Conservation (phyloP, 2,113 vertebrate species). For the Pangasianodon hypophthalmus region DNA sequence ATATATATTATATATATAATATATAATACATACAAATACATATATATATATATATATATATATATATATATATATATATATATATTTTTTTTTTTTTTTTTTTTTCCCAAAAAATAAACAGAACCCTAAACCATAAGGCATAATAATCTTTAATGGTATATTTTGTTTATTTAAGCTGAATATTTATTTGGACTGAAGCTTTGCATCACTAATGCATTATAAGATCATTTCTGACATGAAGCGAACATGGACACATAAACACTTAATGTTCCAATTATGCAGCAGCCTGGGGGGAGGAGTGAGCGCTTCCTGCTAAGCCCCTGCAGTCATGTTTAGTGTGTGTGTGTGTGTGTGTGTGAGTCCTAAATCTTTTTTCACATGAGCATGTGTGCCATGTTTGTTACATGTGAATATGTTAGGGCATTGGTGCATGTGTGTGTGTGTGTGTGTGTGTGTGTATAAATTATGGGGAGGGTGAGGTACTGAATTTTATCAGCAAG, state of each 20-base stretch:
- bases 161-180: not conserved
- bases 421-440: conserved; percentile 59
- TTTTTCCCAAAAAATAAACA: not conserved
- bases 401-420: conserved; percentile 61
- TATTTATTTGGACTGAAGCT: not conserved
- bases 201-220: conserved; percentile 19
- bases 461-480: not conserved
- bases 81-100: not conserved
- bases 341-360: conserved; percentile 51
- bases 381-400: conserved; percentile 69
- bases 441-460: conserved; percentile 66
- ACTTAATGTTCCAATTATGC: conserved; percentile 78
- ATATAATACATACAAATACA: no score
- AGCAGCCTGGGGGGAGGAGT: conserved; percentile 73
- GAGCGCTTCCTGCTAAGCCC: conserved; percentile 70
- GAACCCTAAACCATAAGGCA: not conserved
- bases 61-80: no score
- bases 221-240: conserved; percentile 59
- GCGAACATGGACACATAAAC: conserved; percentile 74
- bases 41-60: no score
- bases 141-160: not conserved
- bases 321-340: conserved; percentile 72
- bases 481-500: not conserved
- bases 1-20: no score
- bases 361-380: conserved; percentile 59